Conservation (phyloP, 2,797 vertebrate species). For the Neomorphus geoffroyi region DNA sequence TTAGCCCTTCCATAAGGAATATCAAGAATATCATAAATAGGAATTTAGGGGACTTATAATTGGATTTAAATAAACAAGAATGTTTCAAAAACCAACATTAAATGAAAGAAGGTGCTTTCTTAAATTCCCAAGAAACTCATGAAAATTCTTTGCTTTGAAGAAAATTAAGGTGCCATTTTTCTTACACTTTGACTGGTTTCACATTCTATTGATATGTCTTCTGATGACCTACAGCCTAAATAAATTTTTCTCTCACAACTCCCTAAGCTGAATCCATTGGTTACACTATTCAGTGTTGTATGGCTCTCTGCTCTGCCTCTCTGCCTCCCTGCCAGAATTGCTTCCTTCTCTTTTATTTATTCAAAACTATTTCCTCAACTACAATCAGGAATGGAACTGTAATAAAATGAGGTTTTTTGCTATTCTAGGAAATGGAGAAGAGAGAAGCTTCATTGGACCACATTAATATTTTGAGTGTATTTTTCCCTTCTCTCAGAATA, state of each 20-base stretch:
- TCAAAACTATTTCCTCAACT: not conserved
- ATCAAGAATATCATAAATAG: not conserved
- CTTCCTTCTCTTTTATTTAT: not conserved
- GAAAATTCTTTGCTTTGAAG: not conserved
- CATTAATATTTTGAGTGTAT: not conserved
- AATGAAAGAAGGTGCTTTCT: not conserved
- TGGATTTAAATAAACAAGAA: not conserved
- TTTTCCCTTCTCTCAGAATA: not conserved
- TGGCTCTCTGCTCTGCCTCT: not conserved
- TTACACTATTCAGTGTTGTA: not conserved
- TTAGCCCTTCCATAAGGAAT: not conserved
- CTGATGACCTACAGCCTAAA: not conserved
- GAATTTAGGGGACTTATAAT: not conserved
- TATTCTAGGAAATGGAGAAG: not conserved
- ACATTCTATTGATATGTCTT: not conserved
- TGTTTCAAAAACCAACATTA: not conserved
- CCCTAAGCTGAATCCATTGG: not conserved
- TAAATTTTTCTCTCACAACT: not conserved
- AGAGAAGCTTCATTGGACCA: not conserved
- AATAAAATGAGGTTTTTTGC: not conserved
- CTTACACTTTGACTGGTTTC: not conserved
- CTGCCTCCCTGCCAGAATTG: not conserved
- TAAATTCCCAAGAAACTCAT: not conserved
- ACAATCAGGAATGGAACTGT: not conserved
- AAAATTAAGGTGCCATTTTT: not conserved